These are phyloP conservation scores for Cataglyphis livida DNA, from an alignment of 2,888 invertebrate species.

Conservation along the genomic window DNA sequence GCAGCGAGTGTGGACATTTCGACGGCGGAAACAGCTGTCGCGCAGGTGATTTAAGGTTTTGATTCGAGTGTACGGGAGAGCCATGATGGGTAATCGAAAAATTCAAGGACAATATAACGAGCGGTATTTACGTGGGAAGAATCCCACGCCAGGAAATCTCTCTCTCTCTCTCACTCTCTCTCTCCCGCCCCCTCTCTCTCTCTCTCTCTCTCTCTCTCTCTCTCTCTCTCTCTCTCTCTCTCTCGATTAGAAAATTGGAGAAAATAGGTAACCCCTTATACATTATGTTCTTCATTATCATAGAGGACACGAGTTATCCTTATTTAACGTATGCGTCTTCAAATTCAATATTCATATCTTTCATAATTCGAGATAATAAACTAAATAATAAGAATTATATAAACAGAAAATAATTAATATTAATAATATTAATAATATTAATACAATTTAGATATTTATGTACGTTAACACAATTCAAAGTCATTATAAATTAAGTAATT, in stretches of 20 bases:
- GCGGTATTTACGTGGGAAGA: neutral
- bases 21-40: slow-evolving; percentile 75
- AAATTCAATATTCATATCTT: neutral
- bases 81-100: slow-evolving; percentile 31
- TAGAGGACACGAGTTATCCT: neutral
- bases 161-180: neutral
- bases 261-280: neutral
- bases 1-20: slow-evolving; percentile 49
- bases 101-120: slow-evolving; percentile 56
- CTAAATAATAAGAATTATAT: neutral
- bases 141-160: slow-evolving; percentile 1
- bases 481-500: neutral
- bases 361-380: neutral
- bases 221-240: too few relatives aligned
- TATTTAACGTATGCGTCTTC: neutral
- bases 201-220: too few relatives aligned
- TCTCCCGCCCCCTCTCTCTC: too few relatives aligned
- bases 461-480: neutral
- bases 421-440: neutral
- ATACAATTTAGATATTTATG: slow-evolving; percentile 5
- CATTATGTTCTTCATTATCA: neutral
- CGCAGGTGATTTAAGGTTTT: slow-evolving; percentile 32
- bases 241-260: neutral
- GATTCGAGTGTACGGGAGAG: neutral
- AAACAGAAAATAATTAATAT: neutral